Conservation (phyloP, 2,797 vertebrate species). For the Pseudopleuronectes americanus region DNA sequence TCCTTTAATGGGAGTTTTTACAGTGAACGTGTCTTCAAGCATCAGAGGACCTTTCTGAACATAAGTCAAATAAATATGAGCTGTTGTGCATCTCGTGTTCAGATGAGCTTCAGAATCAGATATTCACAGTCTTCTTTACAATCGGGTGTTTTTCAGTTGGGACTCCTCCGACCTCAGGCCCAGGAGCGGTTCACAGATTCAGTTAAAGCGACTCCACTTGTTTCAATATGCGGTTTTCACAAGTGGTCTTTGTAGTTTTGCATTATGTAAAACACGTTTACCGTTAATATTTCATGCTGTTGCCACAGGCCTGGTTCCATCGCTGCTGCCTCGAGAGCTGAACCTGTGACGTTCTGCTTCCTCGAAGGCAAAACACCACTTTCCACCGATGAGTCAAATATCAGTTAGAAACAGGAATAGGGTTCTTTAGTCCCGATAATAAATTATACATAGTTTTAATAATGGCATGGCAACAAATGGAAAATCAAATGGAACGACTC, state of each 20-base stretch:
- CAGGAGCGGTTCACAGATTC: conserved; percentile 1
- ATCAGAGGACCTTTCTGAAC: conserved; percentile 17
- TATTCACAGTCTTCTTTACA: conserved; percentile 9
- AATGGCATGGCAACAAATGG: conserved; percentile 54
- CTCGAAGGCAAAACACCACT: not conserved
- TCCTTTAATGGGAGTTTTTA: not conserved
- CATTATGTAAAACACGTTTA: conserved; percentile 57
- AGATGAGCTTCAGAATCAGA: not conserved
- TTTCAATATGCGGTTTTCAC: conserved; percentile 44
- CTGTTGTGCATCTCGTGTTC: conserved; percentile 18
- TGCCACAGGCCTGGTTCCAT: conserved; percentile 23
- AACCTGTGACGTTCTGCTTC: not conserved
- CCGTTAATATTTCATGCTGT: conserved; percentile 50
- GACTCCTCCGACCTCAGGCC: conserved; percentile 41
- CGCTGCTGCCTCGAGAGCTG: conserved; percentile 18
- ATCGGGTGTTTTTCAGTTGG: conserved; percentile 32
- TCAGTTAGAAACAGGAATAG: conserved; percentile 47
- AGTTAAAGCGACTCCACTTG: conserved; percentile 11
- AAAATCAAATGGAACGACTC: not conserved
- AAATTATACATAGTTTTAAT: conserved; percentile 66
- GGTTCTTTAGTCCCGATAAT: conserved; percentile 43
- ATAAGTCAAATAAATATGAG: conserved; percentile 50
- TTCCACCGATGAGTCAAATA: conserved; percentile 52
- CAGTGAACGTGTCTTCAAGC: conserved; percentile 46
- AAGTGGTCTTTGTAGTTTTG: conserved; percentile 51